Evolutionary conservation across 1,140 invertebrate genomes (phyloP), one percentile per base, ranked within the genome.

Genomic region (Holotrichia oblita): DNA sequence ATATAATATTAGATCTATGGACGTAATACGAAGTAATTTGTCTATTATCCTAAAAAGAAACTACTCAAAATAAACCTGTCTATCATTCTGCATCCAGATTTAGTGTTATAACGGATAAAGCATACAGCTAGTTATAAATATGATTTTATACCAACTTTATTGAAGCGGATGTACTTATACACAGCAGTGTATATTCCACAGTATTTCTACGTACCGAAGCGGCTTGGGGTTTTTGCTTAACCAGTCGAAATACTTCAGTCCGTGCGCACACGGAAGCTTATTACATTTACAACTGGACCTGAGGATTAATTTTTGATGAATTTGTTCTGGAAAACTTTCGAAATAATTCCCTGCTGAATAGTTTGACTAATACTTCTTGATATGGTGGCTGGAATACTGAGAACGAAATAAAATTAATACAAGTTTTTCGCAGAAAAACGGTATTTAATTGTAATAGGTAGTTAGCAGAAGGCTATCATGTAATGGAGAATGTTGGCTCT

Each of bases 231-330:
- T 64, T 64, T 64, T 64, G 61, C 61, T 9, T 10, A 64, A 17
- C 61, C 6, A 64, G 17, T 14, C 61, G 61, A 64, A 64, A 64
- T 64, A 64, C 61, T 64, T 64, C 61, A 64, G 61, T 64, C 4
- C 61, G 3, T 22, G 24, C 17, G 24, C 17, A 27, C 17, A 27
- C 17, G 24, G 61, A 64, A 12, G 61, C 61, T 22, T 64, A 64
- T 27, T 64, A 64, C 20, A 64, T 64, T 64, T 64, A 64, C 24
- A 64, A 64, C 61, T 64, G 17, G 61, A 7, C 61, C n/a, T 64
- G 61, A 64, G 61, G 61, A 64, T 64, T 64, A 64, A 64, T 64
- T 64, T 64, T 64, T 64, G 61, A 64, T 64, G 61, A 24, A 64
- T 64, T 22, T 12, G 12, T 0, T 10, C 17, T 9, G 20, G 24